Conservation (phyloP, 2,888 invertebrate species). For the Ganaspis brasiliensis region DNA sequence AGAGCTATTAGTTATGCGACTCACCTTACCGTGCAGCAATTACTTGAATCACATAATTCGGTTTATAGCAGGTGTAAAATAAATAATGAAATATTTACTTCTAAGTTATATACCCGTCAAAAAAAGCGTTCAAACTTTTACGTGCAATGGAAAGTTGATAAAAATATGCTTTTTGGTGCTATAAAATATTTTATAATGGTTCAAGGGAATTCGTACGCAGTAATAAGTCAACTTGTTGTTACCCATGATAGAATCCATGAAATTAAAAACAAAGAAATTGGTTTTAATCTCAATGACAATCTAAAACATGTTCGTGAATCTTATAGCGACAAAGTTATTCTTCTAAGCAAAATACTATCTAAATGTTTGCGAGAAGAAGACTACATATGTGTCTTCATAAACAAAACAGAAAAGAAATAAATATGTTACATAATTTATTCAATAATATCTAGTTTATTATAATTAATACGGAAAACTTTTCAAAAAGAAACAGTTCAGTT, state of each 20-base stretch:
- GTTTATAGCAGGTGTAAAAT: conserved; percentile 19
- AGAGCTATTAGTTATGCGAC: not conserved
- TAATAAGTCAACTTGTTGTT: not conserved
- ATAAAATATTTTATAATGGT: not conserved
- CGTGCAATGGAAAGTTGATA: not conserved
- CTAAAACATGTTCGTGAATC: not conserved
- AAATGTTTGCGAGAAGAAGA: no score
- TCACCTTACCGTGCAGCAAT: not conserved
- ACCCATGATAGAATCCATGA: not conserved
- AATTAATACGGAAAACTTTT: no score
- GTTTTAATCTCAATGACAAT: not conserved
- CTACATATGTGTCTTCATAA: no score
- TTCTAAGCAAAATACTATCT: no score
- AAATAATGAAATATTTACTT: conserved; percentile 42
- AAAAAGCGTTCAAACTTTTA: not conserved
- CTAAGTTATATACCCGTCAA: not conserved
- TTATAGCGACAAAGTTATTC: no score
- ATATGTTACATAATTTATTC: no score
- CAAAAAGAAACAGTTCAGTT: no score
- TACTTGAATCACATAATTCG: not conserved
- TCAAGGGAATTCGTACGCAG: not conserved
- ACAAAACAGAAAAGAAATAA: no score
- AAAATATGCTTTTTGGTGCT: not conserved
- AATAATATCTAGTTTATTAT: no score
- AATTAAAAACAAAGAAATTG: not conserved